Conservation (phyloP, 2,797 vertebrate genomes). For the Halcyon badia region DNA sequence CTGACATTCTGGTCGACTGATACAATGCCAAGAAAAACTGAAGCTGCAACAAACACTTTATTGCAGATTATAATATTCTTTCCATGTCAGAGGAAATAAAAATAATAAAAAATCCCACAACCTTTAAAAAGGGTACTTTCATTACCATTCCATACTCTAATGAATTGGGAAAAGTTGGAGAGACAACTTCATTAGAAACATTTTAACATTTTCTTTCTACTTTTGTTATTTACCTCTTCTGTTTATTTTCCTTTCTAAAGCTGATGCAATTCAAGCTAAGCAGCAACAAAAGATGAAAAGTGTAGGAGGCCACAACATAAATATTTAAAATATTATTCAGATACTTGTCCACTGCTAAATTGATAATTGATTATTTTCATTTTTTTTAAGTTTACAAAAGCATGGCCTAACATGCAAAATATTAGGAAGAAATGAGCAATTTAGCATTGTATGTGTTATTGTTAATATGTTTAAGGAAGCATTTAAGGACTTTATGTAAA, state of each 20-base stretch:
- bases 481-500: not conserved
- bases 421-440: not conserved
- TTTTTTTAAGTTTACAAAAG: not conserved
- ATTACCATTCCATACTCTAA: not conserved
- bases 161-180: not conserved
- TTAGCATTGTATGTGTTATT: not conserved
- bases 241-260: not conserved
- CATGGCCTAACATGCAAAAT: not conserved
- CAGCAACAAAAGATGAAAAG: not conserved
- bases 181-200: not conserved
- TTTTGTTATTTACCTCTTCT: not conserved
- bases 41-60: not conserved
- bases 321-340: constrained; percentile 10
- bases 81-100: not conserved
- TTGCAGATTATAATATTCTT: not conserved
- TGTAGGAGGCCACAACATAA: not conserved
- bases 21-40: not conserved
- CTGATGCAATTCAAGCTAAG: not conserved
- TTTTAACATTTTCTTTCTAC: not conserved
- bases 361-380: not conserved
- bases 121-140: not conserved
- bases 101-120: not conserved
- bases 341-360: not conserved
- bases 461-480: not conserved
- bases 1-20: not conserved